These are phyloP conservation scores for Scaptomyza pallida DNA, from an alignment of 1,140 invertebrate species.

Conservation along the genomic window DNA sequence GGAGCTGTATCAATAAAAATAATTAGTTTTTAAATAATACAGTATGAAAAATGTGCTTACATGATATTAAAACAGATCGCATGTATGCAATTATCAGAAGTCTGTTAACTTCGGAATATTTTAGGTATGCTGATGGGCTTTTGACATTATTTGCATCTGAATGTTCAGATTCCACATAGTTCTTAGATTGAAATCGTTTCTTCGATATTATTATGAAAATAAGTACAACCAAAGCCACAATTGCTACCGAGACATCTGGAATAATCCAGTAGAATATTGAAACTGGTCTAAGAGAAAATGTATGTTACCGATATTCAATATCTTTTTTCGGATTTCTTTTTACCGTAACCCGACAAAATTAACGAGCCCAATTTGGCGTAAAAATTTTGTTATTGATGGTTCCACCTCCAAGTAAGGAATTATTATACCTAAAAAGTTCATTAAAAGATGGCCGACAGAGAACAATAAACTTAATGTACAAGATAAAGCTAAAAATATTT, in stretches of 20 bases:
- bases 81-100: conserved; percentile 57
- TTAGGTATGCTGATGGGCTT: conserved; percentile 53
- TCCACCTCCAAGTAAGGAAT: conserved; percentile 1
- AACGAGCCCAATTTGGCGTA: conserved; percentile 55
- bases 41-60: conserved; percentile 23
- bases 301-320: not conserved
- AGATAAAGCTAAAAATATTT: conserved; percentile 25
- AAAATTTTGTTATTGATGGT: not conserved
- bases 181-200: not conserved
- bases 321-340: not conserved
- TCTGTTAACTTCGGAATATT: conserved; percentile 45
- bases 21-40: not conserved
- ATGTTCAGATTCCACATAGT: conserved; percentile 63
- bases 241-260: conserved; percentile 87
- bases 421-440: conserved; percentile 37
- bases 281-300: conserved; percentile 13
- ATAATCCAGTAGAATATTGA: conserved; percentile 84
- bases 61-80: conserved; percentile 48
- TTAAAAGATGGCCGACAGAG: conserved; percentile 25
- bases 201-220: conserved; percentile 64
- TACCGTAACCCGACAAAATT: conserved; percentile 49
- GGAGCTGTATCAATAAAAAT: conserved; percentile 85
- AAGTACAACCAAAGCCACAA: conserved; percentile 84
- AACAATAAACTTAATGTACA: conserved; percentile 23
- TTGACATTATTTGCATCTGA: conserved; percentile 74